phyloP scores from a whole-genome alignment of 23 tunicate species.

The Aplidium turbinatum region DNA sequence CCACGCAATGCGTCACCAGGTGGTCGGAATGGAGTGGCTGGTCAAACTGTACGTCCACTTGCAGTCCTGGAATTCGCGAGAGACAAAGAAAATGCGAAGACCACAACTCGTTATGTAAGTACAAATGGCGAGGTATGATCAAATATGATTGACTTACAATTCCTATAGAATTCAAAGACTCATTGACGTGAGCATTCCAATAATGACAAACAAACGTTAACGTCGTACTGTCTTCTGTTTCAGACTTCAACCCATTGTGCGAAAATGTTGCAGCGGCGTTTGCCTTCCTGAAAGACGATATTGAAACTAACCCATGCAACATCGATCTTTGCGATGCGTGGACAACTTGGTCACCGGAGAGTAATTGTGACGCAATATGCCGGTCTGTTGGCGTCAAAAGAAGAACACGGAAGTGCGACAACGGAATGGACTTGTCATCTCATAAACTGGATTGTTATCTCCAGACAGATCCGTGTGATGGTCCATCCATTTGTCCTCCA shows the following conservation, averaged over 20 bases:
- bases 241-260: not conserved
- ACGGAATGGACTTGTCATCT: constrained; percentile 12
- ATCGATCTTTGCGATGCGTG: constrained; percentile 22
- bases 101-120: not conserved
- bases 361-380: constrained; percentile 28
- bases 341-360: constrained; percentile 10
- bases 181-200: not conserved
- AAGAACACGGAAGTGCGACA: not conserved
- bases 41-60: constrained; percentile 2
- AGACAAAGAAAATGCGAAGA: constrained; percentile 16
- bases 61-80: not conserved
- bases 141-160: not conserved
- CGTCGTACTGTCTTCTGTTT: not conserved
- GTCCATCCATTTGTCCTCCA: no score
- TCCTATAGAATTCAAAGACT: not conserved
- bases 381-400: constrained; percentile 2
- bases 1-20: constrained; percentile 10
- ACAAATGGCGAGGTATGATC: not conserved
- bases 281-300: not conserved
- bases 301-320: constrained; percentile 15
- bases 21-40: constrained; percentile 24
- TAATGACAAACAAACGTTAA: not conserved
- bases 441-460: constrained; percentile 26
- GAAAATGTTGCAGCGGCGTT: not conserved
- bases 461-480: not conserved